phyloP scores from a whole-genome alignment of 2,888 invertebrate genomes.

The Blastobasis adustella region DNA sequence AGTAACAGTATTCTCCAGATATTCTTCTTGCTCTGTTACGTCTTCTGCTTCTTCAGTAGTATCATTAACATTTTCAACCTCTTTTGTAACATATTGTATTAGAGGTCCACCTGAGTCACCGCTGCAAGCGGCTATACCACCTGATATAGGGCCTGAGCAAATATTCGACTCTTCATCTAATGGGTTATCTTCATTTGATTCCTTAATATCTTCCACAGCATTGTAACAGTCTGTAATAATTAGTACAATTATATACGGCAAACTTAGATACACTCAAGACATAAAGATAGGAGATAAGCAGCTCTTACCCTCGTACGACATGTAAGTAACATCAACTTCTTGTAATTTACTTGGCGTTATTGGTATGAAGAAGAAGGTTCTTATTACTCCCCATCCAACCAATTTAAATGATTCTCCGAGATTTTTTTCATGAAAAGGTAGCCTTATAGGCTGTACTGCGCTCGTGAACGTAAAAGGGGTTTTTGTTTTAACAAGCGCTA shows the following conservation, averaged over 20 bases:
- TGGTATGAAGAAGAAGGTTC: slow-evolving; percentile 45
- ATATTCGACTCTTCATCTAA: slow-evolving; percentile 57
- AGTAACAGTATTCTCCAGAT: slow-evolving; percentile 12
- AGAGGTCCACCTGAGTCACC: slow-evolving; percentile 76
- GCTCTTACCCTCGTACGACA: slow-evolving; percentile 48
- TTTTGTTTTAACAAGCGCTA: slow-evolving; percentile 62
- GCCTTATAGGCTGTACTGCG: slow-evolving; percentile 53
- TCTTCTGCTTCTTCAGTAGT: background rate
- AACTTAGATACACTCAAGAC: background rate
- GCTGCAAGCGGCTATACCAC: slow-evolving; percentile 66
- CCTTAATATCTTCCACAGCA: slow-evolving; percentile 46
- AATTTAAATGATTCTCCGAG: slow-evolving; percentile 33
- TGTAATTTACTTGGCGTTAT: slow-evolving; percentile 56
- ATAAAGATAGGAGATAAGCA: too few species aligned
- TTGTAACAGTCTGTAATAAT: slow-evolving; percentile 49
- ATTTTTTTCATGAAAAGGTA: slow-evolving; percentile 45
- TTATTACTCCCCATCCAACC: slow-evolving; percentile 70
- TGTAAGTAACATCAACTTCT: slow-evolving; percentile 52
- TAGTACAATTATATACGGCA: background rate
- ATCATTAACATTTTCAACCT: slow-evolving; percentile 9
- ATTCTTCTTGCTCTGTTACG: slow-evolving; percentile 3
- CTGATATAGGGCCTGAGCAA: slow-evolving; percentile 68
- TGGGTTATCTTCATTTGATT: slow-evolving; percentile 47
- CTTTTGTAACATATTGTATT: slow-evolving; percentile 31
- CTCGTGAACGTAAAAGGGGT: slow-evolving; percentile 43